phyloP scores from a whole-genome alignment of 2,888 invertebrate species.

The Netelia melanura region DNA sequence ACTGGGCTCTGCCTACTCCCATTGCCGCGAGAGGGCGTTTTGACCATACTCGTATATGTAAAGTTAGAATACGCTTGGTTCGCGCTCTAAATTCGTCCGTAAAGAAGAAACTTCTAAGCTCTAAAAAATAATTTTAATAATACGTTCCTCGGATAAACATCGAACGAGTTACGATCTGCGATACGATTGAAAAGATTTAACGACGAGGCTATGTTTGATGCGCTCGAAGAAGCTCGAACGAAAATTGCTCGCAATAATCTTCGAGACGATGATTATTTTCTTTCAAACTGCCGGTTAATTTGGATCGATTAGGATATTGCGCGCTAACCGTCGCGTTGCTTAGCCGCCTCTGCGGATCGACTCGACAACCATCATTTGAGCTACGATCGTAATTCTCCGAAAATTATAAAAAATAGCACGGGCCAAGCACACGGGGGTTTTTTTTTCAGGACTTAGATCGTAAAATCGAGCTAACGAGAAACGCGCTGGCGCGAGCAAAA shows the following conservation, averaged over 20 bases:
- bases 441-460: conserved; percentile 73
- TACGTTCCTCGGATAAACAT: conserved; percentile 37
- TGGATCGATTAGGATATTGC: conserved; percentile 64
- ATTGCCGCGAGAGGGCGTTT: background rate
- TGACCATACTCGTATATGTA: background rate
- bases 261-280: conserved; percentile 24
- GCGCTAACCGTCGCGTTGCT: conserved; percentile 36
- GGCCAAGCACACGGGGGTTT: conserved; percentile 32
- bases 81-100: conserved; percentile 31
- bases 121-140: conserved; percentile 50
- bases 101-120: background rate
- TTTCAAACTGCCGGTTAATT: conserved; percentile 62
- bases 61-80: background rate
- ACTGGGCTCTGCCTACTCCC: background rate
- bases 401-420: conserved; percentile 69
- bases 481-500: conserved; percentile 57
- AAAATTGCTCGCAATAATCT: conserved; percentile 4
- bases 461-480: conserved; percentile 82
- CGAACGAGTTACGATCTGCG: conserved; percentile 62
- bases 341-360: background rate
- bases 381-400: conserved; percentile 62
- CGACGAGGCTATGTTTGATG: conserved; percentile 2
- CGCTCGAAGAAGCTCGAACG: background rate
- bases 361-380: conserved; percentile 24
- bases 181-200: conserved; percentile 58